A percentile compares a stretch with the other conserved stretches of the same genome.
Evolutionary conservation across 2,797 vertebrate genomes (phyloP).

Genomic region (Sarcophilus harrisii): DNA sequence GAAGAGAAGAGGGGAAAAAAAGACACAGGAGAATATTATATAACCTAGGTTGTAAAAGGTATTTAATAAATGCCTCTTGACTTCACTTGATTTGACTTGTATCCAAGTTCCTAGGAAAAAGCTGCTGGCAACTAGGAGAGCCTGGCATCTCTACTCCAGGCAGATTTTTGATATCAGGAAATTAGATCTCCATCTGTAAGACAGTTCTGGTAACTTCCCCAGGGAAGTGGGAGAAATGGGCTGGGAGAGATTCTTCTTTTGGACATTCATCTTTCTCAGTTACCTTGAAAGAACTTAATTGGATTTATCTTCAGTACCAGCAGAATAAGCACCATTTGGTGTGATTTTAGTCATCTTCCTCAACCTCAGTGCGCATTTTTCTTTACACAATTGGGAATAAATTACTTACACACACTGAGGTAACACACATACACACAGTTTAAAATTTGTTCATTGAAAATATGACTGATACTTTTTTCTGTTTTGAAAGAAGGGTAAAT

Average conservation of each 20-base stretch:
- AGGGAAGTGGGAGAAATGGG: neutral
- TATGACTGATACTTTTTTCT: neutral
- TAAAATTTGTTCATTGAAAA: neutral
- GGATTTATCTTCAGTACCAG: neutral
- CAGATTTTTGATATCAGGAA: neutral
- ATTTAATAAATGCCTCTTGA: neutral
- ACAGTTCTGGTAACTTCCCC: neutral
- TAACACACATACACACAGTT: neutral
- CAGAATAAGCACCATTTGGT: neutral
- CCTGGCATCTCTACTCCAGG: neutral
- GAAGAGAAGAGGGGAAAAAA: neutral
- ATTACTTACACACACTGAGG: neutral
- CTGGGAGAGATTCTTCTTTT: neutral
- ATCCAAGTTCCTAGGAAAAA: neutral
- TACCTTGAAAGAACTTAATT: conserved; percentile 1
- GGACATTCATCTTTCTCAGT: neutral
- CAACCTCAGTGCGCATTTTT: neutral
- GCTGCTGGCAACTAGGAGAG: neutral
- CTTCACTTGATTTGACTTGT: neutral
- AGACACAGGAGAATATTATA: neutral
- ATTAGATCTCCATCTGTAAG: neutral
- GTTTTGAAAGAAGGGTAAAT: neutral
- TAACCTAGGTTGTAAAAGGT: neutral
- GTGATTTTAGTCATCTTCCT: neutral
- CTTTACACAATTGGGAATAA: neutral